phyloP scores from a whole-genome alignment of 2,888 invertebrate species.

The Adineta ricciae region DNA sequence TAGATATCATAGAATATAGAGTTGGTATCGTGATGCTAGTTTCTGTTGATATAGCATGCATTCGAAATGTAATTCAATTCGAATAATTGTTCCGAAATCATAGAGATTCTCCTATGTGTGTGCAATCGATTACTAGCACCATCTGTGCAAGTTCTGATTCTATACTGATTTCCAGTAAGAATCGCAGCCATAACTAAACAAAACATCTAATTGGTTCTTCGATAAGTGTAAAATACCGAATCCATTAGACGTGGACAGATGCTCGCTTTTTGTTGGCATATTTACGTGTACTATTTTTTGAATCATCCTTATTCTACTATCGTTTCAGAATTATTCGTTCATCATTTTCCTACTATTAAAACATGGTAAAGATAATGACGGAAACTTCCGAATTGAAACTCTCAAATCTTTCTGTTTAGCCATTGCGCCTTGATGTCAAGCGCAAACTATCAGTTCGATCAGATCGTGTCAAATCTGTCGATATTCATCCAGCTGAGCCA shows the following conservation, averaged over 20 bases:
- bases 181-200: neutral
- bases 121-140: neutral
- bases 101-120: too few relatives aligned
- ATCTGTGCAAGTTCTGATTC: neutral
- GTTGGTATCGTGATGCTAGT: too few relatives aligned
- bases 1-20: too few relatives aligned
- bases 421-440: conserved; percentile 91
- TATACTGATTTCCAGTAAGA: neutral
- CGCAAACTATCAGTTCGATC: conserved; percentile 90
- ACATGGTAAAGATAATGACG: neutral
- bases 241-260: conserved; percentile 5
- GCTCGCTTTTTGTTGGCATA: neutral
- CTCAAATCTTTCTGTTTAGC: conserved; percentile 52
- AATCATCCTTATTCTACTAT: neutral
- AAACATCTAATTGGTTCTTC: neutral
- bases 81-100: too few relatives aligned
- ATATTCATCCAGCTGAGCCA: conserved; percentile 90
- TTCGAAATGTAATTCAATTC: too few relatives aligned
- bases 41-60: too few relatives aligned
- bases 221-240: neutral
- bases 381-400: neutral
- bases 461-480: conserved; percentile 93
- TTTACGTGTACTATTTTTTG: neutral
- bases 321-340: neutral
- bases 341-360: neutral